phyloP scores from a whole-genome alignment of 2,888 invertebrate genomes.

The Priocnemis perturbator region DNA sequence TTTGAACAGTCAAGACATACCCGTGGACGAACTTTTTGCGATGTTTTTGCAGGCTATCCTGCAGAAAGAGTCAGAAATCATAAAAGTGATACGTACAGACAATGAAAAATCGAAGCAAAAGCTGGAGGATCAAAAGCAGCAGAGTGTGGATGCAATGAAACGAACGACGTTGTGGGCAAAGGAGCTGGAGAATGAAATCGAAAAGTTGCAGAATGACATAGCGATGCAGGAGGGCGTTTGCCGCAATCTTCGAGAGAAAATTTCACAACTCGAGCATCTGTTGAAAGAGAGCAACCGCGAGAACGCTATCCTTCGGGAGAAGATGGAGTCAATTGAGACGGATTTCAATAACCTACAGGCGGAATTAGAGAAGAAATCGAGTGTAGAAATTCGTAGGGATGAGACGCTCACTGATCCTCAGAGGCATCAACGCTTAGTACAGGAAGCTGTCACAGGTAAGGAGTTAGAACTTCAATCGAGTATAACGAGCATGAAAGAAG shows the following conservation, averaged over 20 bases:
- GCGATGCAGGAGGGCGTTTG: constrained; percentile 49
- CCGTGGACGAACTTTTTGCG: constrained; percentile 59
- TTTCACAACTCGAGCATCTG: constrained; percentile 52
- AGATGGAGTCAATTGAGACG: constrained; percentile 55
- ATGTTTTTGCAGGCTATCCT: constrained; percentile 62
- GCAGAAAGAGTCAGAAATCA: constrained; percentile 65
- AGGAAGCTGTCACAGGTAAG: constrained; percentile 50
- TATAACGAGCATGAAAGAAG: constrained; percentile 54
- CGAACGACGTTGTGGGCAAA: constrained; percentile 59
- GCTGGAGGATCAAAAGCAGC: constrained; percentile 60
- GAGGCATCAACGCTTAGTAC: constrained; percentile 57
- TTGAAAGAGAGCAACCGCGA: constrained; percentile 61
- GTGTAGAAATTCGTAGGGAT: constrained; percentile 36
- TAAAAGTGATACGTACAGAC: constrained; percentile 51
- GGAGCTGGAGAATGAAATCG: constrained; percentile 66
- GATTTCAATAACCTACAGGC: constrained; percentile 59
- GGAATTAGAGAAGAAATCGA: constrained; percentile 57
- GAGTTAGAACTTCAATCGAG: constrained; percentile 61
- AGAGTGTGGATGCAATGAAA: constrained; percentile 62
- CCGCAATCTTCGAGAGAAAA: constrained; percentile 39
- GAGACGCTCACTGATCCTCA: constrained; percentile 58
- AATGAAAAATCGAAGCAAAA: constrained; percentile 52
- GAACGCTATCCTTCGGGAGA: constrained; percentile 59
- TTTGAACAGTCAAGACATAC: constrained; percentile 42
- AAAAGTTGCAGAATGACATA: constrained; percentile 63